A percentile compares a stretch with the other conserved stretches of the same genome.
These are phyloP conservation scores for Mylabris sibirica DNA, from an alignment of 2,888 invertebrate genomes.

Conservation along the genomic window DNA sequence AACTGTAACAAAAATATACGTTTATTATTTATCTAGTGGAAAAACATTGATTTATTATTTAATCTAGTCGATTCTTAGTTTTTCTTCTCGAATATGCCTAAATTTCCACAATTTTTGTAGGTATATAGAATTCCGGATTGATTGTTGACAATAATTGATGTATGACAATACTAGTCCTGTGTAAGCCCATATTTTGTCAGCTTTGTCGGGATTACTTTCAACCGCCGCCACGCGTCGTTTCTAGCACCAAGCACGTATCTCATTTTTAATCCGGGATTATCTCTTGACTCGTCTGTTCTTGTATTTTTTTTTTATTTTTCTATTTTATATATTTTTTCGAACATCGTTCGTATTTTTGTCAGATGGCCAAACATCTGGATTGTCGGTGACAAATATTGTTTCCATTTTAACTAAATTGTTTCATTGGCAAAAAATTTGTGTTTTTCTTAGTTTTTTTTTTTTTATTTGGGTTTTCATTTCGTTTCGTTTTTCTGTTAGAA, in stretches of 20 bases:
- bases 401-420: constrained; percentile 35
- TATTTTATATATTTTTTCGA: constrained; percentile 37
- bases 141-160: constrained; percentile 57
- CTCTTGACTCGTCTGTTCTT: constrained; percentile 52
- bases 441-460: constrained; percentile 1
- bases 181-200: constrained; percentile 57
- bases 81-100: too few species aligned
- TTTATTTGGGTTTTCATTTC: too few species aligned
- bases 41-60: constrained; percentile 9
- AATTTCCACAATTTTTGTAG: too few species aligned
- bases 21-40: constrained; percentile 1
- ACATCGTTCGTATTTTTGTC: constrained; percentile 42
- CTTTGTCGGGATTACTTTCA: constrained; percentile 54
- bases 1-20: constrained; percentile 68
- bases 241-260: constrained; percentile 56
- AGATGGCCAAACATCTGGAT: constrained; percentile 39
- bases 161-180: constrained; percentile 48
- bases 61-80: too few species aligned
- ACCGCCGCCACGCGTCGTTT: constrained; percentile 50
- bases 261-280: constrained; percentile 62
- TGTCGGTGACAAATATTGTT: constrained; percentile 37
- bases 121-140: constrained; percentile 48
- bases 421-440: background rate
- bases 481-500: too few species aligned
- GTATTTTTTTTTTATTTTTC: background rate